Conservation (phyloP, 1,140 invertebrate species). For the Pomacea maculata region DNA sequence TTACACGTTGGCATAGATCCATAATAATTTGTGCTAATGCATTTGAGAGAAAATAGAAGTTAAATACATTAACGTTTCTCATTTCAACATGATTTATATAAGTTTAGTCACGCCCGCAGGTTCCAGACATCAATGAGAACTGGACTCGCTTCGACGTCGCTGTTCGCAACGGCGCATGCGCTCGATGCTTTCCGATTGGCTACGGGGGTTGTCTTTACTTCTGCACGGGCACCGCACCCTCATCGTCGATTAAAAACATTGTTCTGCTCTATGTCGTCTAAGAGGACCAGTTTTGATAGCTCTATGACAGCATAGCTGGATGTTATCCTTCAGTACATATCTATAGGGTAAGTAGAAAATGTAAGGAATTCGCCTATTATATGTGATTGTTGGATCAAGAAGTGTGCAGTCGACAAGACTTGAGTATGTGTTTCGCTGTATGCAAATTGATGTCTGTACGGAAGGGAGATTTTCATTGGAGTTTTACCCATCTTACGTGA, state of each 20-base stretch:
- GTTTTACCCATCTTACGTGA: neutral
- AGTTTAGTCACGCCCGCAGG: no score
- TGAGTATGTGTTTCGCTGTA: slow-evolving; percentile 23
- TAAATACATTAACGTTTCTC: no score
- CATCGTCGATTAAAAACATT: slow-evolving; percentile 24
- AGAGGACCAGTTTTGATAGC: slow-evolving; percentile 21
- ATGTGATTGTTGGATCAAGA: neutral
- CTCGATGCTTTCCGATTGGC: slow-evolving; percentile 27
- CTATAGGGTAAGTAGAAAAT: slow-evolving; percentile 23
- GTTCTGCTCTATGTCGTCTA: slow-evolving; percentile 26
- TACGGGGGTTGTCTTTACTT: slow-evolving; percentile 43
- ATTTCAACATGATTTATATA: no score
- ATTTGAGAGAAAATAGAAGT: no score
- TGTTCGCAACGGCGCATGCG: slow-evolving; percentile 41
- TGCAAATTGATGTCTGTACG: slow-evolving; percentile 25
- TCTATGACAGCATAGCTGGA: slow-evolving; percentile 18
- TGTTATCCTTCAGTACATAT: slow-evolving; percentile 5
- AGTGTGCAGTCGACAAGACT: slow-evolving; percentile 1
- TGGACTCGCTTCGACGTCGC: slow-evolving; percentile 15
- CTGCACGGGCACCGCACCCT: slow-evolving; percentile 49
- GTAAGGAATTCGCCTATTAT: slow-evolving; percentile 1
- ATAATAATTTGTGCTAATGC: no score
- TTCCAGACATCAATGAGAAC: no score
- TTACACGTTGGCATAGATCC: no score
- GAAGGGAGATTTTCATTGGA: slow-evolving; percentile 9